These are phyloP conservation scores for Neopelma chrysocephalum DNA, from an alignment of 2,797 vertebrate species.

Conservation along the genomic window DNA sequence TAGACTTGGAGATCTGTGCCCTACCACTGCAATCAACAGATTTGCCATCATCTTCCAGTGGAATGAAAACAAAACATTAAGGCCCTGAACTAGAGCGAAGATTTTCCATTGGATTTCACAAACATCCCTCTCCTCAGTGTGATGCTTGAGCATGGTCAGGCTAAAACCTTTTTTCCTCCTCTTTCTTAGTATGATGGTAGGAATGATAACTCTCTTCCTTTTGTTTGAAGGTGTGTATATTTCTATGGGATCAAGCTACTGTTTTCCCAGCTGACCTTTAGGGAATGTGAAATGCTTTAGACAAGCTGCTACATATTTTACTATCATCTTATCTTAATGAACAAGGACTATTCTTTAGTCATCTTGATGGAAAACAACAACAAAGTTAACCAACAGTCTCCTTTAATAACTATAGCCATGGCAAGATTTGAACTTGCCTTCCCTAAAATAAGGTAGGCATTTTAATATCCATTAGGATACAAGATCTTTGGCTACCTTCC, in stretches of 20 bases:
- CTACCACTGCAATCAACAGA: background rate
- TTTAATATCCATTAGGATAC: conserved; percentile 15
- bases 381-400: background rate
- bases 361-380: background rate
- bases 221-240: background rate
- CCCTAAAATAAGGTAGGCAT: background rate
- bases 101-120: background rate
- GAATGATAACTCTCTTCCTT: background rate
- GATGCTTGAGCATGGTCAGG: background rate
- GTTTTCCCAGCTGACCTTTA: background rate
- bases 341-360: background rate
- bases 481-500: conserved; percentile 15
- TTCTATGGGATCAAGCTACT: background rate
- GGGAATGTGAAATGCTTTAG: background rate
- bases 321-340: background rate
- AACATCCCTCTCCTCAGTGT: background rate
- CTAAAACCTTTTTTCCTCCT: background rate
- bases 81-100: background rate
- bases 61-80: background rate
- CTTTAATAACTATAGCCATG: background rate
- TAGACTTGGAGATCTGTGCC: background rate
- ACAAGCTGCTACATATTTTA: background rate
- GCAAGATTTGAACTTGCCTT: background rate
- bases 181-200: background rate
- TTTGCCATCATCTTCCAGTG: background rate